Evolutionary conservation across 2,888 invertebrate genomes (phyloP).

Genomic region (Xanthostigma xanthostigma): DNA sequence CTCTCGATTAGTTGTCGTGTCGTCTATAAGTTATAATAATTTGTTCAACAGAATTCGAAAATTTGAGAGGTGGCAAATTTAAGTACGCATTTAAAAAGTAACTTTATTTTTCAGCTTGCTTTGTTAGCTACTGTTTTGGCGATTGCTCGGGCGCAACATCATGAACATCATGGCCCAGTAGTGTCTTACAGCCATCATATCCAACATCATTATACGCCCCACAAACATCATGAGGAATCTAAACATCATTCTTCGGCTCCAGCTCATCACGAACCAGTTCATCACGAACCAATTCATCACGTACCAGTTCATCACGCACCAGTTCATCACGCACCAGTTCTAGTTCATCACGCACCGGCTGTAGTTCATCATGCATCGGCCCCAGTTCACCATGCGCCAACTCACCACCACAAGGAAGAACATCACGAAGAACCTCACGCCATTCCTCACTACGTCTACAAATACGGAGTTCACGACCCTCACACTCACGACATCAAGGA

Average conservation of each 20-base stretch:
- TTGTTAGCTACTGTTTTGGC: neutral
- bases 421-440: no score
- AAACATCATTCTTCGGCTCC: neutral
- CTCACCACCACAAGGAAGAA: neutral
- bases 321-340: neutral
- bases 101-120: neutral
- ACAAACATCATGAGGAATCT: neutral
- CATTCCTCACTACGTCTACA: slow-evolving; percentile 17
- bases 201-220: no score
- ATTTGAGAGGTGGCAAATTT: no score
- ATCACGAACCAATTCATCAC: neutral
- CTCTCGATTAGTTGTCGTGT: no score
- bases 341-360: neutral
- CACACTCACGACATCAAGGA: slow-evolving; percentile 36
- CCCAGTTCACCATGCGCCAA: neutral
- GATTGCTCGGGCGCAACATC: neutral
- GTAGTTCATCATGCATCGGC: neutral
- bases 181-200: slow-evolving; percentile 12
- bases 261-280: neutral
- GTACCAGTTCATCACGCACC: neutral
- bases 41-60: no score
- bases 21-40: no score
- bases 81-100: neutral
- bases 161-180: neutral
- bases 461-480: slow-evolving; percentile 31